These are phyloP conservation scores for Oenanthe melanoleuca DNA, from an alignment of 2,113 vertebrate species.

Conservation along the genomic window DNA sequence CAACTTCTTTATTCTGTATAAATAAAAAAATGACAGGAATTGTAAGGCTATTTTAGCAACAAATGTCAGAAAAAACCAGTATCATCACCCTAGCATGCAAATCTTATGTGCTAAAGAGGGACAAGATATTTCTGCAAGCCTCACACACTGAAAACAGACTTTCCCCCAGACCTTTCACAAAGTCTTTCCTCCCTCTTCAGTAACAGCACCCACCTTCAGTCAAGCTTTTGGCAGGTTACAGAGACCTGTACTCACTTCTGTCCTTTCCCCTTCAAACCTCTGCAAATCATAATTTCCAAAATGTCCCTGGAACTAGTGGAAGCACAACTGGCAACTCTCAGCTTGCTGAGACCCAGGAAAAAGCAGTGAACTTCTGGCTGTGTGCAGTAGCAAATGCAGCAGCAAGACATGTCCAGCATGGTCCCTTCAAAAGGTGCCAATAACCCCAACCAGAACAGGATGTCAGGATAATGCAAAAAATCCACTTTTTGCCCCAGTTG, in stretches of 20 bases:
- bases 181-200: neutral
- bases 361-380: slow-evolving; percentile 9
- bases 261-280: neutral
- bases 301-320: neutral
- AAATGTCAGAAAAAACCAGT: neutral
- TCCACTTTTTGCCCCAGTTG: neutral
- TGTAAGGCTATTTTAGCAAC: neutral
- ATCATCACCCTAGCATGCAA: neutral
- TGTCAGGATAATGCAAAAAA: slow-evolving; percentile 41
- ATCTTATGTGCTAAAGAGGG: neutral
- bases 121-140: neutral
- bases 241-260: neutral
- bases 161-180: neutral
- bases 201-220: neutral
- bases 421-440: slow-evolving; percentile 67
- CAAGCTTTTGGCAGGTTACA: neutral
- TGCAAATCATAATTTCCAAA: neutral
- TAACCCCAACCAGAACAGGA: slow-evolving; percentile 49
- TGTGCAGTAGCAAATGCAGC: neutral
- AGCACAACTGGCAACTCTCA: neutral
- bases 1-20: neutral
- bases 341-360: neutral
- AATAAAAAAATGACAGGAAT: neutral
- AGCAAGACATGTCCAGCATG: neutral
- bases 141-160: neutral